These are phyloP conservation scores for Lottia scabra DNA, from an alignment of 2,888 invertebrate species.

Conservation along the genomic window DNA sequence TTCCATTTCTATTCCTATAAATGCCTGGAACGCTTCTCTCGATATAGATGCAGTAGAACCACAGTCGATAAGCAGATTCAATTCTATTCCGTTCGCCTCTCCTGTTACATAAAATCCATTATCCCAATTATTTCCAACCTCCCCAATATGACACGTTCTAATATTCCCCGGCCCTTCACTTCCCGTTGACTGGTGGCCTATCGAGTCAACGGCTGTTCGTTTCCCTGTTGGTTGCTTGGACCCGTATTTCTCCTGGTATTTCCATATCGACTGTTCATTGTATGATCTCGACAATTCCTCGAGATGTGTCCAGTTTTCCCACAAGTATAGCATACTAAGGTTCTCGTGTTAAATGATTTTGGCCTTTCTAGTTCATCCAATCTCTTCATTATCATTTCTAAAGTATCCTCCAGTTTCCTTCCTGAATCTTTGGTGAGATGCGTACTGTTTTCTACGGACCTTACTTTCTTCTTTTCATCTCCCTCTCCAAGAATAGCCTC, in stretches of 20 bases:
- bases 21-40: neutral
- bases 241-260: neutral
- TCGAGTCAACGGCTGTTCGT: slow-evolving; percentile 15
- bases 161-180: neutral
- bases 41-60: slow-evolving; percentile 14
- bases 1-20: too few relatives aligned
- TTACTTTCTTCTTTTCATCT: slow-evolving; percentile 15
- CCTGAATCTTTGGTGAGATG: too few relatives aligned
- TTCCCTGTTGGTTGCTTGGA: slow-evolving; percentile 4
- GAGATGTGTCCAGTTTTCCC: too few relatives aligned
- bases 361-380: too few relatives aligned
- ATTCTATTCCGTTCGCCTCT: neutral
- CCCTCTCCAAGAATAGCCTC: slow-evolving; percentile 26
- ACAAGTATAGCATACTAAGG: too few relatives aligned
- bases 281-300: neutral
- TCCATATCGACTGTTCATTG: neutral
- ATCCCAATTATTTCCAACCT: slow-evolving; percentile 11
- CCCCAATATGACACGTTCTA: slow-evolving; percentile 4
- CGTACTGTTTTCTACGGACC: slow-evolving; percentile 12
- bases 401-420: slow-evolving; percentile 3
- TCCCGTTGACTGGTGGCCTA: slow-evolving; percentile 19
- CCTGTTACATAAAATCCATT: slow-evolving; percentile 14
- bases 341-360: too few relatives aligned
- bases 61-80: slow-evolving; percentile 11
- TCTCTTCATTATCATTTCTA: slow-evolving; percentile 6